Percentiles rank a stretch among this genome's conserved stretches.
Conservation (phyloP, 2,797 vertebrate genomes). For the Brachyalestes nurse region DNA sequence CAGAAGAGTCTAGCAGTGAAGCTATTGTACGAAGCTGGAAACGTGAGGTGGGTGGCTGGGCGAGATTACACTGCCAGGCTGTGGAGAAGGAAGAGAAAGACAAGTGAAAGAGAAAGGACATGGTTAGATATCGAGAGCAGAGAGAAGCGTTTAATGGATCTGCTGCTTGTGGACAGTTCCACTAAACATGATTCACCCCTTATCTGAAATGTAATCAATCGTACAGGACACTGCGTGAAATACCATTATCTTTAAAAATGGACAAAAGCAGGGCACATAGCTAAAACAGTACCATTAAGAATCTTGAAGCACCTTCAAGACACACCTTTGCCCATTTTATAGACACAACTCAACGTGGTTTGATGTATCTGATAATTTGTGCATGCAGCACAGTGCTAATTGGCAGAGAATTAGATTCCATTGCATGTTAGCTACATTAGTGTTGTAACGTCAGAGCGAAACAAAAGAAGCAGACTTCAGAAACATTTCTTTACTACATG, state of each 20-base stretch:
- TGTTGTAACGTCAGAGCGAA: background rate
- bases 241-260: background rate
- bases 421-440: background rate
- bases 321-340: background rate
- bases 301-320: too few relatives aligned
- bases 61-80: conserved; percentile 63
- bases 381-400: background rate
- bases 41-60: conserved; percentile 70
- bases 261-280: too few relatives aligned
- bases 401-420: background rate
- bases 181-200: background rate
- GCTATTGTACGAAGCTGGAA: conserved; percentile 65
- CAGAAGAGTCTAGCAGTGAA: conserved; percentile 53
- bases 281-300: too few relatives aligned
- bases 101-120: conserved; percentile 3
- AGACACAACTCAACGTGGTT: too few relatives aligned
- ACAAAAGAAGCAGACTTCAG: background rate
- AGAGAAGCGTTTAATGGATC: background rate
- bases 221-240: background rate
- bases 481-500: background rate
- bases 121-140: conserved; percentile 14
- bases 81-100: conserved; percentile 38
- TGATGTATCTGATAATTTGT: too few relatives aligned
- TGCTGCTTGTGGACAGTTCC: background rate
- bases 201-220: background rate